Evolutionary conservation across 2,888 invertebrate species (phyloP).

Genomic region (Megalurothrips usitatus): DNA sequence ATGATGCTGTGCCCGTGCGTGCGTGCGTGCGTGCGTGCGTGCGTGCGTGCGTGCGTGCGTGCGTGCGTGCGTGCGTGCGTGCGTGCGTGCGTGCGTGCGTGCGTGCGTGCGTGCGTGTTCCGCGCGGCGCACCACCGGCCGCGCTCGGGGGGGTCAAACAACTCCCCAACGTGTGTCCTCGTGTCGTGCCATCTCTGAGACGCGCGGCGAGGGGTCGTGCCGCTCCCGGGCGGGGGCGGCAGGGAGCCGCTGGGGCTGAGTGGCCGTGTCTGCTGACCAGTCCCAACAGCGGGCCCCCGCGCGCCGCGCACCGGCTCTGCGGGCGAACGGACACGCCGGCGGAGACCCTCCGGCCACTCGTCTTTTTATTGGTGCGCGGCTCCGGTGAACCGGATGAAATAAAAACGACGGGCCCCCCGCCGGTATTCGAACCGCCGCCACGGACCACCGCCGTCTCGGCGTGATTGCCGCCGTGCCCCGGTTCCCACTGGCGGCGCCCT

Average conservation of each 20-base stretch:
- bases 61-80: neutral
- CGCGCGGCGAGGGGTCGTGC: neutral
- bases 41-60: neutral
- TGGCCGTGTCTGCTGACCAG: too few species aligned
- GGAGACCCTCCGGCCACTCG: neutral
- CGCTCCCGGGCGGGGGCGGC: too few species aligned
- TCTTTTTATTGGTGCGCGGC: too few species aligned
- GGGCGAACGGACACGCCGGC: neutral
- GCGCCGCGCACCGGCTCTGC: neutral
- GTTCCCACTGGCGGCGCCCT: neutral
- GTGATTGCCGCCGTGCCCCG: too few species aligned
- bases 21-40: neutral
- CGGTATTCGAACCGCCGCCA: too few species aligned
- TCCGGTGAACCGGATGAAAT: too few species aligned
- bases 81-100: neutral
- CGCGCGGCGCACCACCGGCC: neutral
- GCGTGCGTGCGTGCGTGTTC: conserved; percentile 11
- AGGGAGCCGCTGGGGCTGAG: too few species aligned
- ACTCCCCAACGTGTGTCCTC: too few species aligned
- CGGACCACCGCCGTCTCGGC: too few species aligned
- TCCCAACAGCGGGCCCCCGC: neutral
- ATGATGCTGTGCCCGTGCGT: too few species aligned
- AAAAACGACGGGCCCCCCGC: too few species aligned
- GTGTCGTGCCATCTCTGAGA: too few species aligned
- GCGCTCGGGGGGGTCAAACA: neutral